These are phyloP conservation scores for Brachypodius melanocephalos DNA, from an alignment of 2,113 vertebrate species.

Conservation along the genomic window DNA sequence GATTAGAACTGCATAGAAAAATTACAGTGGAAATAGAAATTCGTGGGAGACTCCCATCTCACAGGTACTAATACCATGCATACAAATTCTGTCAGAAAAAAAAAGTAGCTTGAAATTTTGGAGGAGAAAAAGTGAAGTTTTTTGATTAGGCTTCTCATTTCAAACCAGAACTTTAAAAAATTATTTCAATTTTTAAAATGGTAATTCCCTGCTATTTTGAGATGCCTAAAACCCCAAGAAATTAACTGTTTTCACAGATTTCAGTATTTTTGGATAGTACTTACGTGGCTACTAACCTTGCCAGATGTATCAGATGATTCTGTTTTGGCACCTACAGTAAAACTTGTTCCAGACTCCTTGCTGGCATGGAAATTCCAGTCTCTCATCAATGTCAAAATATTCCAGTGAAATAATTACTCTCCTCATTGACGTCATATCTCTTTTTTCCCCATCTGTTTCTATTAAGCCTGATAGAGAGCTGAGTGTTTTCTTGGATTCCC, in stretches of 20 bases:
- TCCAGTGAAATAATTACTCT: background rate
- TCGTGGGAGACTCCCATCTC: background rate
- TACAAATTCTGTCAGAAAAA: background rate
- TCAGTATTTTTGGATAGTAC: background rate
- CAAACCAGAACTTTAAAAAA: background rate
- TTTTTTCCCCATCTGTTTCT: background rate
- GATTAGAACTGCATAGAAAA: background rate
- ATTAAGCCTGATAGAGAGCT: background rate
- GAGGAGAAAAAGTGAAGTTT: background rate
- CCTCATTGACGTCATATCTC: background rate
- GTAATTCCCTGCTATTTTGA: background rate
- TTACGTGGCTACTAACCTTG: background rate
- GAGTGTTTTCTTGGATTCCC: background rate
- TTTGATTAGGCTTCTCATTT: background rate
- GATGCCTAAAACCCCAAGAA: background rate
- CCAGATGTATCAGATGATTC: background rate
- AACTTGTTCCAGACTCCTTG: background rate
- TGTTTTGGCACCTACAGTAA: background rate
- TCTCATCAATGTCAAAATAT: background rate
- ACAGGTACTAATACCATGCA: background rate
- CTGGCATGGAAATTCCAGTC: background rate
- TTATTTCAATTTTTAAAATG: background rate
- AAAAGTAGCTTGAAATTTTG: background rate
- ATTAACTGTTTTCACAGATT: background rate
- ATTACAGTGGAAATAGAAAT: background rate